These are phyloP conservation scores for Asbolus verrucosus DNA, from an alignment of 1,140 invertebrate genomes.

Conservation along the genomic window DNA sequence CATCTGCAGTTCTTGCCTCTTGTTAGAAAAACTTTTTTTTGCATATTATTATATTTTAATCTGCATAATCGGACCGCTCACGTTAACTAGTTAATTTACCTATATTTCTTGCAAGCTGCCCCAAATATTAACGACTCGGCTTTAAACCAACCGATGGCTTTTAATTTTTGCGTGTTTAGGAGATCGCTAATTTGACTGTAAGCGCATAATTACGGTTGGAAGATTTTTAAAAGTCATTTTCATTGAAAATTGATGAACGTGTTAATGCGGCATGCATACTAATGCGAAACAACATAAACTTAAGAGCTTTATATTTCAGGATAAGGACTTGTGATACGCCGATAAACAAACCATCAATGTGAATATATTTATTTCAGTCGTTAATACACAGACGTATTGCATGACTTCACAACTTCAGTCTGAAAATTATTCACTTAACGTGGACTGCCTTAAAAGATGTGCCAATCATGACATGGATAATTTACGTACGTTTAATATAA, in stretches of 20 bases:
- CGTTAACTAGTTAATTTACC: slow-evolving; percentile 20
- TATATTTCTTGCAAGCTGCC: slow-evolving; percentile 17
- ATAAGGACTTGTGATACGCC: too few species aligned
- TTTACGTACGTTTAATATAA: too few species aligned
- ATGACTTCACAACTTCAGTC: too few species aligned
- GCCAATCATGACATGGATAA: too few species aligned
- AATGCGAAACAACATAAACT: neutral
- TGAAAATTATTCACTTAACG: too few species aligned
- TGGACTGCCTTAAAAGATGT: too few species aligned
- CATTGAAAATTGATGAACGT: slow-evolving; percentile 9
- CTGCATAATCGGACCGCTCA: slow-evolving; percentile 4
- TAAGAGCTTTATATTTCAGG: too few species aligned
- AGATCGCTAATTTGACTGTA: neutral
- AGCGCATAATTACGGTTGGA: neutral
- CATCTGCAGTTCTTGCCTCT: too few species aligned
- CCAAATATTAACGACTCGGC: slow-evolving; percentile 2
- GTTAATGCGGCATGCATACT: slow-evolving; percentile 8
- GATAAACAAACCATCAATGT: too few species aligned
- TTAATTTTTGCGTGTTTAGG: slow-evolving; percentile 12
- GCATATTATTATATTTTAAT: slow-evolving; percentile 6
- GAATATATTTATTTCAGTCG: too few species aligned
- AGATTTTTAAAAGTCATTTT: neutral
- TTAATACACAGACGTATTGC: too few species aligned
- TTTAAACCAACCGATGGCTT: slow-evolving; percentile 10
- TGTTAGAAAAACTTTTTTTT: neutral